These are phyloP conservation scores for Scrobipalpa costella DNA, from an alignment of 2,888 invertebrate genomes.

Conservation along the genomic window DNA sequence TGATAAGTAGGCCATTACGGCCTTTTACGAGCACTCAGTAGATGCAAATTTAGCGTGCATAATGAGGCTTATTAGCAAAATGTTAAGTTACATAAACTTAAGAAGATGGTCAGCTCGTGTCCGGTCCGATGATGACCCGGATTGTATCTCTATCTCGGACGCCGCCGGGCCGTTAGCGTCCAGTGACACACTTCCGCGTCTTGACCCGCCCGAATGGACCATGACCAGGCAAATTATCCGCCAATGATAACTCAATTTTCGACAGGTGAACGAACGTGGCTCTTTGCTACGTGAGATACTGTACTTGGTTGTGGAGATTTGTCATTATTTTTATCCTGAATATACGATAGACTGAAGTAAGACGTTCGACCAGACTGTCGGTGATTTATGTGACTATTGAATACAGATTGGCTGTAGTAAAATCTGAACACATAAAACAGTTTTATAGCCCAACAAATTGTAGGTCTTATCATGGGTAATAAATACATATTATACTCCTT, in stretches of 20 bases:
- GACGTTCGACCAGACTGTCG: no score
- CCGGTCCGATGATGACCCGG: constrained; percentile 43
- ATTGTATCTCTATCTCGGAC: constrained; percentile 40
- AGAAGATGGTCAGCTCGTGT: constrained; percentile 27
- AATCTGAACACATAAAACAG: no score
- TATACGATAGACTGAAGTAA: no score
- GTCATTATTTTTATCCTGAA: no score
- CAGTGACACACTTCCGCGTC: constrained; percentile 58
- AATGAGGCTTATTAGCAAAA: constrained; percentile 8
- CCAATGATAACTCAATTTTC: constrained; percentile 14
- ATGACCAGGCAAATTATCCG: constrained; percentile 6
- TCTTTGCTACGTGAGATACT: neutral
- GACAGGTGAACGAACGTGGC: constrained; percentile 11
- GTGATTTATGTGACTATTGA: no score
- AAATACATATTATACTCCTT: no score
- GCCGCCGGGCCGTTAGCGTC: constrained; percentile 49
- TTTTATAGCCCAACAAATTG: no score
- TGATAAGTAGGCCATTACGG: neutral
- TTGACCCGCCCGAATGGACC: constrained; percentile 32
- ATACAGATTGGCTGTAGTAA: no score
- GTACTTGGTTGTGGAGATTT: no score
- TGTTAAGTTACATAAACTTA: constrained; percentile 11
- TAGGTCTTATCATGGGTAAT: no score
- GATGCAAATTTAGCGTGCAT: neutral
- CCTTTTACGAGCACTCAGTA: constrained; percentile 1